A percentile compares a stretch with the other conserved stretches of the same genome.
Evolutionary conservation across 2,113 vertebrate genomes (phyloP).

Genomic region (Maccullochella peelii): DNA sequence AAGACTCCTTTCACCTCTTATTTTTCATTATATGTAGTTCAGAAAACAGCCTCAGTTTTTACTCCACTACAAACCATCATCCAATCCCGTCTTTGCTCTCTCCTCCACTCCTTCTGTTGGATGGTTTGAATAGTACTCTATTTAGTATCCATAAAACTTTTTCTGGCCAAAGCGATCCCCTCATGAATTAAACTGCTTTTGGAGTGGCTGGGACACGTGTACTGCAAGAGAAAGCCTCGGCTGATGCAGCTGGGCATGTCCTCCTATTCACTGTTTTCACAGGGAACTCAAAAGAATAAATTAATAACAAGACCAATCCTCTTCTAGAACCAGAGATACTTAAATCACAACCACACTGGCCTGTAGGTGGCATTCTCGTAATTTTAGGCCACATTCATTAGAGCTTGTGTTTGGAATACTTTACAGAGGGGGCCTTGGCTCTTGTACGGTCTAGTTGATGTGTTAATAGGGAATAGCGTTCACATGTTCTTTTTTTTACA

Average conservation of each 20-base stretch:
- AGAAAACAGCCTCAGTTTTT: constrained; percentile 12
- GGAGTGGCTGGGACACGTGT: constrained; percentile 32
- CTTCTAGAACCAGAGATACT: not conserved
- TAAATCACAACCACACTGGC: constrained; percentile 17
- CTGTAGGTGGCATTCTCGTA: not conserved
- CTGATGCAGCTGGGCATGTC: constrained; percentile 19
- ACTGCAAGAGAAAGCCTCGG: constrained; percentile 44
- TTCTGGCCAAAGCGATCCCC: constrained; percentile 31
- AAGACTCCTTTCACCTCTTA: constrained; percentile 1
- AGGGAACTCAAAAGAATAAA: constrained; percentile 27
- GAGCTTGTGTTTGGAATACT: not conserved
- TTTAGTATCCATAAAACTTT: constrained; percentile 38
- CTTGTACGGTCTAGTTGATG: constrained; percentile 2
- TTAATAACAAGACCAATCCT: not conserved
- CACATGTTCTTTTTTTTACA: not conserved
- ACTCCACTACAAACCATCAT: not conserved
- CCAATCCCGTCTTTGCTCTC: not conserved
- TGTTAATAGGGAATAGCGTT: not conserved
- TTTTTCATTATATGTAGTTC: constrained; percentile 16
- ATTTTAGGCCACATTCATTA: constrained; percentile 12
- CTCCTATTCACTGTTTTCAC: not conserved
- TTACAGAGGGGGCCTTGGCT: constrained; percentile 9
- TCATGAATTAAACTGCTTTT: constrained; percentile 42
- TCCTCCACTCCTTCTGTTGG: constrained; percentile 8
- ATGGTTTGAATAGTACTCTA: constrained; percentile 14